A percentile compares a stretch with the other conserved stretches of the same genome.
phyloP scores from a whole-genome alignment of 2,888 invertebrate species.

The Diarsia mendica region DNA sequence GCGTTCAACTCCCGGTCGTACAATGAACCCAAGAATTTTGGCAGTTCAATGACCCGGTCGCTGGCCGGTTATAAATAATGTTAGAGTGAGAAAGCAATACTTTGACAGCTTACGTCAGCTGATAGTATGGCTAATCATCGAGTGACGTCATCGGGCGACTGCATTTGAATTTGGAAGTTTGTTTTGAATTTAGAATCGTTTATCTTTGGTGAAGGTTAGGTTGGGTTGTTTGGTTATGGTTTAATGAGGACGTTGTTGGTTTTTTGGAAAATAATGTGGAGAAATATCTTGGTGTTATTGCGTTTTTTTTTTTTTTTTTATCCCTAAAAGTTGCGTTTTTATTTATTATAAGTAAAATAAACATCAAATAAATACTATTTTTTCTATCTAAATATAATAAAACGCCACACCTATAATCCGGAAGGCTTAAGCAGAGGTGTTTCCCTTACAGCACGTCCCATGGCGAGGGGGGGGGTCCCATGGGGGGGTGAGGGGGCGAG shows the following conservation, averaged over 20 bases:
- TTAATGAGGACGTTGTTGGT: conserved; percentile 15
- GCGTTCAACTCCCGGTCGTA: conserved; percentile 76
- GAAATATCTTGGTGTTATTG: not conserved
- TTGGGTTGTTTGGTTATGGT: conserved; percentile 17
- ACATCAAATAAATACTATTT: too few species aligned
- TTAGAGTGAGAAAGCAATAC: conserved; percentile 66
- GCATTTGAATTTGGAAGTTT: conserved; percentile 54
- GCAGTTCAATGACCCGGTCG: conserved; percentile 82
- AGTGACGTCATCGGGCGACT: conserved; percentile 54
- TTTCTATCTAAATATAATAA: too few species aligned
- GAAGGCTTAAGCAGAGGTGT: too few species aligned
- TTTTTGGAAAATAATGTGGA: not conserved
- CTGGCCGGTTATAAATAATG: conserved; percentile 76
- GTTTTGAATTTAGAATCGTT: conserved; percentile 44
- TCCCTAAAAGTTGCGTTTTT: too few species aligned
- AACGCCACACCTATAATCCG: too few species aligned
- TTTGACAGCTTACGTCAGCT: conserved; percentile 64
- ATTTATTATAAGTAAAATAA: too few species aligned
- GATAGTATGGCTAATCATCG: conserved; percentile 55
- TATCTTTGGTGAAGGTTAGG: conserved; percentile 25
- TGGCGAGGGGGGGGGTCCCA: too few species aligned
- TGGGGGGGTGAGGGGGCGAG: too few species aligned
- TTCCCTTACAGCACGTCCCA: too few species aligned
- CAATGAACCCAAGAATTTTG: conserved; percentile 84
- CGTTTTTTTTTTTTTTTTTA: too few species aligned